Base-by-base conservation (phyloP, 30 jellyfish, hydroid and myxozoan species). In the Hydractinia symbiolongicarpus region DNA sequence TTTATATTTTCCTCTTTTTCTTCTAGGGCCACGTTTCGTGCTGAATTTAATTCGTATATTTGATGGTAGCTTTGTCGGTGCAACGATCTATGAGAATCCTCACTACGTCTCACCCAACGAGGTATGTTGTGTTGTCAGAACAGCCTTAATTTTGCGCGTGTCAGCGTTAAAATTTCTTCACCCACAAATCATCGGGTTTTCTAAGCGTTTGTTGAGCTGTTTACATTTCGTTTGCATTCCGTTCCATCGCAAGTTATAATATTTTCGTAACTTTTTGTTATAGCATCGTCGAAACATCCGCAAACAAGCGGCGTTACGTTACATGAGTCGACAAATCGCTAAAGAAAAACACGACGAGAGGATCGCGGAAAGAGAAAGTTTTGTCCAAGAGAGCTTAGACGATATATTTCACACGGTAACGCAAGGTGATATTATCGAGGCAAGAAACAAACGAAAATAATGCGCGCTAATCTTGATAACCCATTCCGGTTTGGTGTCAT, bases 11-110 rank as follows among this genome's bases (percentile, higher is more conserved):
- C 19, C 21, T 67, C 57, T 4, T 67, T 70, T 52, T 13, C 10
- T 8, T 72, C 7, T 40, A 91, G 98, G 98, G 19, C 98, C 98
- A 61, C 93, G 98, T 62, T 91, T 91, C 56, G 98, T 91, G 49
- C 90, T 91, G 58, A 91, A 91, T 73, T 83, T 91, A 19, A 91
- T 91, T 68, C 89, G 96, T 44, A 91, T 91, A 4, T 91, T 91
- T 78, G 81, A 85, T 68, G 92, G 96, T 14, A 91, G 98, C 66
- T 91, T 91, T 79, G 87, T 93, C 55, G 98, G 98, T 55, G 57
- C 96, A 62, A 91, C 98, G 62, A 61, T 91, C 17, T 91, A 86
- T 60, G 95, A 91, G 71, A 91, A 91, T 77, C 98, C 96, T 0
- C 95, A 86, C 60, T 91, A 91, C 57, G 86, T 87, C 55, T 82